Evolutionary conservation across 1,140 invertebrate genomes (phyloP), one percentile per base, ranked within the genome.

Genomic region (Carcinoscorpius rotundicauda): DNA sequence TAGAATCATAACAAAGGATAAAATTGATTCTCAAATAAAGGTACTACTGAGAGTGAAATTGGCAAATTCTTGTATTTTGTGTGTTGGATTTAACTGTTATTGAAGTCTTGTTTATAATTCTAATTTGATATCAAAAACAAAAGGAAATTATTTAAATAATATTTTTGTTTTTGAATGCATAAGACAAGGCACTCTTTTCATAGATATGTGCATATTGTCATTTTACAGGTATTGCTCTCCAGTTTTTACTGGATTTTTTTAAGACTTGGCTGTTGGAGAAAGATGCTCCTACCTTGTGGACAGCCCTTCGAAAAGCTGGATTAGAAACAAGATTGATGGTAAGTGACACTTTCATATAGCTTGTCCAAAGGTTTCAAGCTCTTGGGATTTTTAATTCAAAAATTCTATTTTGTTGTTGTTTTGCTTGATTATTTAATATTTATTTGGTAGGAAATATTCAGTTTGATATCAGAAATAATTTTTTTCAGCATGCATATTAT

Each of bases 191-290:
- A 29, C 29, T 29, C 29, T 29, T 29, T 29, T 29, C 29, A 29
- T 29, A 29, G 29, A 29, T 29, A 29, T 29, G 29, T 49, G 9
- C 49, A 51, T 59, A 6, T 51, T 58, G 51, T 58, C 4, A 62
- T 56, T 60, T 71, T 68, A 6, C 69, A 79, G 91, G 93, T 79
- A 81, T 79, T 75, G 91, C 93, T 65, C 81, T 96, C 69, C 90
- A 96, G 69, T 97, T 97, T 79, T 82, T 96, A 71, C 83, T 93
- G 71, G 87, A 93, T 79, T 86, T 97, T 71, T 94, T 96, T 79
- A 82, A 87, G 70, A 89, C 87, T 69, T 93, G 93, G 84, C 90
- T 95, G 76, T 83, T 86, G 73, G 92, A 97, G 75, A 92, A 91
- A 72, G 93, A 94, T 69, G 83, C 92, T 68, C 78, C 85, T 66